Base-by-base conservation (phyloP, 2,888 invertebrate species). In the Diadromus collaris region DNA sequence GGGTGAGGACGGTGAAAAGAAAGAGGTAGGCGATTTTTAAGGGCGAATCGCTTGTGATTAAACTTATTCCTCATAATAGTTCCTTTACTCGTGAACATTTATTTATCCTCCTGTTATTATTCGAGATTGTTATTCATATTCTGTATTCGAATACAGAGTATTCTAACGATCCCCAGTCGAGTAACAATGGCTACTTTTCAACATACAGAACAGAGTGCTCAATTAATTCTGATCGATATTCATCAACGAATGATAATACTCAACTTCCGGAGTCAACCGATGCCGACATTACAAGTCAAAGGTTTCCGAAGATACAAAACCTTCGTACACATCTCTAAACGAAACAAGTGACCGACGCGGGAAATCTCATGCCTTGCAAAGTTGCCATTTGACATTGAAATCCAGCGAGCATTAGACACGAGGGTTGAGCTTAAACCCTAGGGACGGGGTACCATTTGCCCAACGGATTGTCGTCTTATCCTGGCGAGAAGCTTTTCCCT, bases 381-480 rank as follows among this genome's bases (percentile, higher is more conserved):
- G 61, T 69, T 84, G 85, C 84, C 84, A 86, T 88, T 88, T 86
- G 87, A 85, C 87, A 86, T 87, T 87, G 85, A 88, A 87, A 89
- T 87, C 83, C 84, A 80, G 82, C 84, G 85, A 84, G 86, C 88
- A 86, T 87, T 89, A 89, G 84, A 85, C n/a, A n/a, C 76, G 83
- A 84, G 83, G 81, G 81, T 83, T 85, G 84, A 87, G 75, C 75
- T 88, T 83, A 88, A 89, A 88, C 88, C 88, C 89, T 81, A 6
- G 78, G 38, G 21, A 54, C 41, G 38, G 34, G 29, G 80, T 81
- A 83, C 85, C 86, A 88, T 89, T 90, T 89, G 87, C 87, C 84
- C 86, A 86, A 80, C 85, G 89, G 89, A 90, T 90, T 88, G 86
- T 87, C 88, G 88, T 85, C 87, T 88, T 87, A 87, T 85, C 86